Conservation (phyloP, 2,797 vertebrate species). For the Rhyacichthys aspro region DNA sequence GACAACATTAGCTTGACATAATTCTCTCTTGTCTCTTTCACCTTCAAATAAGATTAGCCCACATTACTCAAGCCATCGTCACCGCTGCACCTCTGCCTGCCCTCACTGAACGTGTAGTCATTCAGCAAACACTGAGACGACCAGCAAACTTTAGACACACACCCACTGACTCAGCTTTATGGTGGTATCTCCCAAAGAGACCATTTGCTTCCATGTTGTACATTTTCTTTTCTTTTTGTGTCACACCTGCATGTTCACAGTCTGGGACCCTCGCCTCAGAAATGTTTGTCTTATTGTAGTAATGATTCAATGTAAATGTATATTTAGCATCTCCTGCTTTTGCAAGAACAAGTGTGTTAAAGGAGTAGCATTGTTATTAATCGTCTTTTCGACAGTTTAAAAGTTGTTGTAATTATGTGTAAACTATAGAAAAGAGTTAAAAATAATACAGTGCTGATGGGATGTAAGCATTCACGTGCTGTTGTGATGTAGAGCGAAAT, state of each 20-base stretch:
- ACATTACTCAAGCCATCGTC: conserved; percentile 55
- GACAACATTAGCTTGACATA: conserved; percentile 53
- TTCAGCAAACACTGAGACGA: conserved; percentile 5
- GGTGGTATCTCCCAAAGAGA: no score
- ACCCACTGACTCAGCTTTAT: no score
- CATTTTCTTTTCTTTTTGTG: conserved; percentile 23
- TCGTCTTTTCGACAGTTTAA: no score
- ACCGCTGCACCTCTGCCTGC: conserved; percentile 34
- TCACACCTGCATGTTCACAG: conserved; percentile 57
- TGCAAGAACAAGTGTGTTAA: not conserved
- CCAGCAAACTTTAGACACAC: conserved; percentile 4
- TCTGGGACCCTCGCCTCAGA: conserved; percentile 10
- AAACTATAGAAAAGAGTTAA: no score
- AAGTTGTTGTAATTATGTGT: no score
- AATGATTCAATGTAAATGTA: conserved; percentile 1
- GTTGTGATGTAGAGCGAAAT: no score
- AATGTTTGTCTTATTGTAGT: not conserved
- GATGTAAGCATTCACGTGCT: no score
- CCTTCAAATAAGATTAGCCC: conserved; percentile 76
- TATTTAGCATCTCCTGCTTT: conserved; percentile 72
- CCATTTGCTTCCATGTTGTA: conserved; percentile 16
- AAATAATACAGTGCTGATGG: no score
- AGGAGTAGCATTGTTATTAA: no score
- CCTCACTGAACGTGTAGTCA: conserved; percentile 21
- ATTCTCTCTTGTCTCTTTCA: conserved; percentile 65